Conservation (phyloP, 2,888 invertebrate genomes). For the Nomada fucata region DNA sequence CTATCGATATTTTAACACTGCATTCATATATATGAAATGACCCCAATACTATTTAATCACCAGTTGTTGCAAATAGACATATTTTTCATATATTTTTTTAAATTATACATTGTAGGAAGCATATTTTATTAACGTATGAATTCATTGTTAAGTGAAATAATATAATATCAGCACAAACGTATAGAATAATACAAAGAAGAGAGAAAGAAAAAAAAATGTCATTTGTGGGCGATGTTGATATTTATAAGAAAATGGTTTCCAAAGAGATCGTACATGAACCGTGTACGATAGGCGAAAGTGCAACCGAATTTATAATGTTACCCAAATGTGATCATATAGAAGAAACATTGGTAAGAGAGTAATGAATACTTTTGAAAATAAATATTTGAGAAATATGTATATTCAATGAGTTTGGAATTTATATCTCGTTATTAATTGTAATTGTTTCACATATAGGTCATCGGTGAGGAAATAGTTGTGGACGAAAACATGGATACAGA, state of each 20-base stretch:
- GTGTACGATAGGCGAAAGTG: slow-evolving; percentile 48
- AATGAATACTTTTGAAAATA: not conserved
- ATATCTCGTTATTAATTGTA: not conserved
- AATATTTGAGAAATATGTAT: not conserved
- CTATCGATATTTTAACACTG: slow-evolving; percentile 15
- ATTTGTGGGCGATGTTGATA: slow-evolving; percentile 57
- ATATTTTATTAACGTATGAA: slow-evolving; percentile 17
- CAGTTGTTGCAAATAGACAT: not conserved
- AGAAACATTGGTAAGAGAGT: slow-evolving; percentile 65
- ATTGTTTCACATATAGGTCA: slow-evolving; percentile 48
- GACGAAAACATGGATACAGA: slow-evolving; percentile 45
- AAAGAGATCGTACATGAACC: slow-evolving; percentile 57
- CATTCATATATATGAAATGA: slow-evolving; percentile 30
- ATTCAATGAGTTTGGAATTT: not conserved
- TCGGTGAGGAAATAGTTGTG: slow-evolving; percentile 60
- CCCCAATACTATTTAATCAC: slow-evolving; percentile 12
- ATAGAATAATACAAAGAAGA: slow-evolving; percentile 15
- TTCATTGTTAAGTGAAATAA: slow-evolving; percentile 2
- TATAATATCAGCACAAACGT: slow-evolving; percentile 15
- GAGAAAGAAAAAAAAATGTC: slow-evolving; percentile 62
- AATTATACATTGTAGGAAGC: slow-evolving; percentile 27
- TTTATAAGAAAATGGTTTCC: slow-evolving; percentile 62
- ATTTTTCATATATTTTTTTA: slow-evolving; percentile 1
- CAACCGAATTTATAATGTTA: slow-evolving; percentile 58
- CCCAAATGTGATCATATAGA: slow-evolving; percentile 61